A percentile compares a stretch with the other conserved stretches of the same genome.
These are phyloP conservation scores for Rhogogaster chlorosoma DNA, from an alignment of 2,888 invertebrate species.

Conservation along the genomic window DNA sequence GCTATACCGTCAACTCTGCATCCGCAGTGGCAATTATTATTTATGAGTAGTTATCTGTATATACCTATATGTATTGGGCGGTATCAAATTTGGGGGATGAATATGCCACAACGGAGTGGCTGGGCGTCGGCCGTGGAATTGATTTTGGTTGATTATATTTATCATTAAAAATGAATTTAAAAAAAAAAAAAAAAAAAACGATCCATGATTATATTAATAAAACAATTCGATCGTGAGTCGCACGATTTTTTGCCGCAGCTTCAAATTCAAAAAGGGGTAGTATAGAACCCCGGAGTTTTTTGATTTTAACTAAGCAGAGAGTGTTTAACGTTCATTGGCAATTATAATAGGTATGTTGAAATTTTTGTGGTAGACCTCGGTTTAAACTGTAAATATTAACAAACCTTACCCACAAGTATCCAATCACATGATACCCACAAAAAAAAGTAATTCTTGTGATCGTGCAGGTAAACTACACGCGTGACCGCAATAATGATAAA, in stretches of 20 bases:
- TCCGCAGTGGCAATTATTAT: conserved; percentile 25
- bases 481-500: not conserved
- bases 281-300: not conserved
- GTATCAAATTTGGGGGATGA: not conserved
- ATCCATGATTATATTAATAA: not conserved
- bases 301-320: too few relatives aligned
- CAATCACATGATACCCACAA: not conserved
- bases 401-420: not conserved
- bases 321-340: not conserved
- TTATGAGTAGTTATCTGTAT: conserved; percentile 6
- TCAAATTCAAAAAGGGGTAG: not conserved
- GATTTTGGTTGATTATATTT: not conserved
- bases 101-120: not conserved
- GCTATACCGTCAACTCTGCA: not conserved
- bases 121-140: not conserved
- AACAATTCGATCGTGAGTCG: not conserved
- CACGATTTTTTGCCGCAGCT: not conserved
- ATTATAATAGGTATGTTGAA: not conserved
- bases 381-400: not conserved
- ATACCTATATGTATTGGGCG: not conserved
- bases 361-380: not conserved
- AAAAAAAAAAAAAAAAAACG: not conserved
- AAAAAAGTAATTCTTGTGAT: not conserved
- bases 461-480: not conserved
- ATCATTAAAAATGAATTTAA: not conserved